Evolutionary conservation across 2,797 vertebrate species (phyloP).

Genomic region (Sebastes minor): DNA sequence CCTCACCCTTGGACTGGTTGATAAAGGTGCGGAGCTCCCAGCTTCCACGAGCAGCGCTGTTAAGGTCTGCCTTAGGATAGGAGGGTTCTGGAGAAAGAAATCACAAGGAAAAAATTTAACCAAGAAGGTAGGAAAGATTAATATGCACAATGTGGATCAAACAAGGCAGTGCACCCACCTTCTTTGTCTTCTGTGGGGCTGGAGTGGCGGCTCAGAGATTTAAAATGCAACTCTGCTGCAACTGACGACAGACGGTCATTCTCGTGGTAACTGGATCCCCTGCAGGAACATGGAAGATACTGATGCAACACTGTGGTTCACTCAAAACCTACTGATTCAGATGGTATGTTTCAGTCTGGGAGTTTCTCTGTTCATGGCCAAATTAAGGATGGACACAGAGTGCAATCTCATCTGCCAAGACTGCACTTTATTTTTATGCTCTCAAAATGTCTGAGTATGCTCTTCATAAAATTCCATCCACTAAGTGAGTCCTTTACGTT

Average conservation of each 20-base stretch:
- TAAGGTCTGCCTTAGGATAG: conserved; percentile 91
- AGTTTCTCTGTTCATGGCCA: neutral
- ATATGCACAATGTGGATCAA: neutral
- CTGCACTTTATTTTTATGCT: conserved; percentile 5
- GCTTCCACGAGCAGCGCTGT: conserved; percentile 85
- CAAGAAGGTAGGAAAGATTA: neutral
- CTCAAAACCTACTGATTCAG: neutral
- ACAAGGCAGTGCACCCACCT: conserved; percentile 75
- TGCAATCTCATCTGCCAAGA: neutral
- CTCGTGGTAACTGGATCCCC: conserved; percentile 93
- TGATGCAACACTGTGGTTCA: conserved; percentile 12
- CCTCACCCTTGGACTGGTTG: conserved; percentile 92
- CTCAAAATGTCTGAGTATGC: neutral
- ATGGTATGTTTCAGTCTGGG: neutral
- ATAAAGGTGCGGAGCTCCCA: conserved; percentile 96
- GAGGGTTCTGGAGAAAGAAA: conserved; percentile 85
- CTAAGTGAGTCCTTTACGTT: neutral
- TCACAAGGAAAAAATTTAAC: neutral
- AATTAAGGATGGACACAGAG: neutral
- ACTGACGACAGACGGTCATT: conserved; percentile 95
- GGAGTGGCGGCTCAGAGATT: conserved; percentile 97
- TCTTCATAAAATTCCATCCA: neutral
- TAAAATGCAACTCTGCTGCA: conserved; percentile 93
- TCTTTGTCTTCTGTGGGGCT: conserved; percentile 97
- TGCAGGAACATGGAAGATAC: conserved; percentile 62